Evolutionary conservation across 2,113 vertebrate species (phyloP), one percentile per base, ranked within the genome.

Genomic region (Carollia perspicillata): DNA sequence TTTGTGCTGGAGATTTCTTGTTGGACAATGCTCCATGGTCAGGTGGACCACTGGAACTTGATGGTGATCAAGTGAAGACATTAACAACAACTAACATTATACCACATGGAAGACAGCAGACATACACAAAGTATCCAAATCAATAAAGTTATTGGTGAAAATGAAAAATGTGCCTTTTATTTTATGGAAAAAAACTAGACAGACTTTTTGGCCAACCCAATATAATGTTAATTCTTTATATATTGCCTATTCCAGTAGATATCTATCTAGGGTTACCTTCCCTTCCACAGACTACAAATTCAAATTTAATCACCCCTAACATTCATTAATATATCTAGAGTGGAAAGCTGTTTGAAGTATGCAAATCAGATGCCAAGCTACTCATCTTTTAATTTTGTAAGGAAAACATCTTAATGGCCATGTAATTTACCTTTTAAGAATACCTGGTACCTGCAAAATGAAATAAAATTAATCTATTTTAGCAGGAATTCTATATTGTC

Each of bases 381-480:
- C n/a, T 80, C 28, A 80, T 79, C 42, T 68, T 94, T 88, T 84
- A 10, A 68, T 74, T 79, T 51, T n/a, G 9, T 89, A 71, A 65
- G 14, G 35, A 85, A 68, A 58, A 81, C 2, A 42, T 69, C 83
- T 78, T 81, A 83, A 72, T 44, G 47, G 51, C 4, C n/a, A 75
- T 42, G 81, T 37, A 28, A 74, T 35, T 35, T 84, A 69, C 71
- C 58, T 95, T 80, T 69, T 40, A 93, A 85, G 26, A 47, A 72
- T 84, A 51, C 47, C 47, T 4, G 6, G 26, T 85, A 74, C 35
- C n/a, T 92, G 26, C 35, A 77, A 93, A 81, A 79, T 77, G 69
- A 90, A 71, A 75, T n/a, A 81, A 90, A 77, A 95, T 90, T 30
- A 8, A 93, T 37, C 35, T 84, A 30, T 13, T 83, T 84, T 72